Conservation (phyloP, 2,888 invertebrate species). For the Epirrita christyi region DNA sequence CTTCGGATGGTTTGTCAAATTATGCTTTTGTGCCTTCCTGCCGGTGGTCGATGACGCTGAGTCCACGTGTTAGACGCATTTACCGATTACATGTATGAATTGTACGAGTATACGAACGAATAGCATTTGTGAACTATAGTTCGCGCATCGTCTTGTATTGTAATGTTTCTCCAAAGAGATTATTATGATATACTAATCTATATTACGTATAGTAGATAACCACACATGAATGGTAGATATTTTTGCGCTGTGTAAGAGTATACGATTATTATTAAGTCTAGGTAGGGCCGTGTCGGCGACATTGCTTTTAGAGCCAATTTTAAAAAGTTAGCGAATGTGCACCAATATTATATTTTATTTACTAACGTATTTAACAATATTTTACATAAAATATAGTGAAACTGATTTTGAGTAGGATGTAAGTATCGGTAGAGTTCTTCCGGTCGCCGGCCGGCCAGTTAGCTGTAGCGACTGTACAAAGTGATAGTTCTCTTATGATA, state of each 20-base stretch:
- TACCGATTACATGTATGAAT: conserved; percentile 31
- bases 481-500: conserved; percentile 84
- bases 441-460: conserved; percentile 60
- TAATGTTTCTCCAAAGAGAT: conserved; percentile 78
- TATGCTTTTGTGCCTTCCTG: conserved; percentile 77
- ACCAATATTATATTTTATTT: conserved; percentile 15
- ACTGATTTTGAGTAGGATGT: conserved; percentile 2
- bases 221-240: conserved; percentile 61
- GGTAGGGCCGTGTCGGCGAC: conserved; percentile 58
- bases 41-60: conserved; percentile 63
- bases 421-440: conserved; percentile 65
- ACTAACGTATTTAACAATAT: conserved; percentile 4
- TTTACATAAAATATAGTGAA: background rate
- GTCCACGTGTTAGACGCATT: conserved; percentile 58
- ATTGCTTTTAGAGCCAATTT: conserved; percentile 44
- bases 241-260: conserved; percentile 79
- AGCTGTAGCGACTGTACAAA: conserved; percentile 80
- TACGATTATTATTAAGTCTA: conserved; percentile 69
- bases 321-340: conserved; percentile 5
- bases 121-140: conserved; percentile 63
- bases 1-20: conserved; percentile 63
- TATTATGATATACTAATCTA: conserved; percentile 59
- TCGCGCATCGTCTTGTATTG: conserved; percentile 59
- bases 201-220: conserved; percentile 60
- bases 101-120: conserved; percentile 47